These are phyloP conservation scores for Cheilosia scutellata DNA, from an alignment of 2,888 invertebrate genomes.

Conservation along the genomic window DNA sequence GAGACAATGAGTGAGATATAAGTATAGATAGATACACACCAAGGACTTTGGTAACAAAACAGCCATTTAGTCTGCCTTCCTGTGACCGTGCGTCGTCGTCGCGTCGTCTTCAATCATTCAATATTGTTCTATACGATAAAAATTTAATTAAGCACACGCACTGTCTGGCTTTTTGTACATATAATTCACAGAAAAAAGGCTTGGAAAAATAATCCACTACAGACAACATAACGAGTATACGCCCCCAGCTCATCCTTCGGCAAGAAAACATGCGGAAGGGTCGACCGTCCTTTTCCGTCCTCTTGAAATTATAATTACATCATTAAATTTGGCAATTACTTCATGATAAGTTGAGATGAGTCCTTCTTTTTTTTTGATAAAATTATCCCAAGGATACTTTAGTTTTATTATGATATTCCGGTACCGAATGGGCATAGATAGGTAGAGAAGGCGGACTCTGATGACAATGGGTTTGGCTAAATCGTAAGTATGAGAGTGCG, in stretches of 20 bases:
- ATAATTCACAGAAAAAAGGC: not conserved
- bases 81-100: not conserved
- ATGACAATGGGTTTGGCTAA: constrained; percentile 12
- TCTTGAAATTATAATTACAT: constrained; percentile 65
- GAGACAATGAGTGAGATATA: not conserved
- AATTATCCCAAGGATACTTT: constrained; percentile 30
- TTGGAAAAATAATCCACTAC: not conserved
- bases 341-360: constrained; percentile 52
- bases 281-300: constrained; percentile 11
- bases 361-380: not conserved
- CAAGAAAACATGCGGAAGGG: not conserved
- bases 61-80: not conserved
- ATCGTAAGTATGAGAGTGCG: not conserved
- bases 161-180: not conserved
- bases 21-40: not conserved
- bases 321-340: constrained; percentile 72
- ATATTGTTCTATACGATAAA: constrained; percentile 6
- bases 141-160: constrained; percentile 56
- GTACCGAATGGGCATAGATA: constrained; percentile 33
- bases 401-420: constrained; percentile 51
- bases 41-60: not conserved
- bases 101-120: too few species aligned
- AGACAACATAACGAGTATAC: not conserved
- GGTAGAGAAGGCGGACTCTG: not conserved
- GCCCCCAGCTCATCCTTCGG: not conserved